phyloP scores from a whole-genome alignment of 2,113 vertebrate species.

The Xenus cinereus region DNA sequence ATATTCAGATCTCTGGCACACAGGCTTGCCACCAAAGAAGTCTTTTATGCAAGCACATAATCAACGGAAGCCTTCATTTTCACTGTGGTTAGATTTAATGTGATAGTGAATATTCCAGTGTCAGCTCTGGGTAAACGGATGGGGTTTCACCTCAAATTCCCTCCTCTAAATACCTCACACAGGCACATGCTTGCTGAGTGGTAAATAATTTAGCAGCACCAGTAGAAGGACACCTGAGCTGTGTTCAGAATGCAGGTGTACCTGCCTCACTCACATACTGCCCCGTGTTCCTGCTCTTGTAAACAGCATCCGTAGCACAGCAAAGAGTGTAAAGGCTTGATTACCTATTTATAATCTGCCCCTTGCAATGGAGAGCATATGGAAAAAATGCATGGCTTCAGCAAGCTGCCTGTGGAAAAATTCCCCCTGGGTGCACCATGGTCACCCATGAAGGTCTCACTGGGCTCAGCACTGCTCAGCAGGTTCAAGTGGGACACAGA shows the following conservation, averaged over 20 bases:
- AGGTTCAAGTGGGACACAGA: background rate
- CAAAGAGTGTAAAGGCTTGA: background rate
- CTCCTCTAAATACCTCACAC: background rate
- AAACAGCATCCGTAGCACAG: background rate
- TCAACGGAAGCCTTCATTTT: constrained; percentile 33
- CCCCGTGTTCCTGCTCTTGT: background rate
- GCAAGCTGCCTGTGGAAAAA: background rate
- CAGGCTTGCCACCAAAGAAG: background rate
- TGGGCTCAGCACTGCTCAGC: background rate
- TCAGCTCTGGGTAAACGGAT: constrained; percentile 27
- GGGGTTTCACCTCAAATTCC: constrained; percentile 57
- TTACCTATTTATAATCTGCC: background rate
- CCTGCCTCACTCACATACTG: background rate
- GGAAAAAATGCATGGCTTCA: background rate
- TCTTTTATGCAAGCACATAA: constrained; percentile 14
- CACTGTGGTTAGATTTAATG: constrained; percentile 27
- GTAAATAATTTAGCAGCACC: constrained; percentile 47
- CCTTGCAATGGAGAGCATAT: background rate
- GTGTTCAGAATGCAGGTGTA: background rate
- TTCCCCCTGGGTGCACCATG: fast-evolving
- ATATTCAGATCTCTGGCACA: constrained; percentile 18
- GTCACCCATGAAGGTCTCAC: background rate
- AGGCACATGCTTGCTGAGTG: background rate
- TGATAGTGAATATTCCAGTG: constrained; percentile 58
- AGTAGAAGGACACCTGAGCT: constrained; percentile 33